Percentiles rank a stretch among this genome's conserved stretches.
Conservation (phyloP, 2,113 vertebrate genomes). For the Rhipidura dahli region DNA sequence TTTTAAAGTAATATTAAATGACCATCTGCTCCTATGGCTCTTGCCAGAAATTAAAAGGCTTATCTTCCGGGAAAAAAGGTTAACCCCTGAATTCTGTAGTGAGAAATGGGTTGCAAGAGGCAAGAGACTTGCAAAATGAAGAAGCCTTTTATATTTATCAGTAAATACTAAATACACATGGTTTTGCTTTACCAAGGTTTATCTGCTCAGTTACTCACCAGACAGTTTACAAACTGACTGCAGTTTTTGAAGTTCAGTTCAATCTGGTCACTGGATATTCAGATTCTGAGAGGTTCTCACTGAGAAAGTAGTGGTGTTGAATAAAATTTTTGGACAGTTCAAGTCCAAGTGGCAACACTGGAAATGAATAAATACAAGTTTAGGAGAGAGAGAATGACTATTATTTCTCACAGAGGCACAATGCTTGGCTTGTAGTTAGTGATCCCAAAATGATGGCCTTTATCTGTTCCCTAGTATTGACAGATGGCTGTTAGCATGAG, state of each 20-base stretch:
- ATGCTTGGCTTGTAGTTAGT: neutral
- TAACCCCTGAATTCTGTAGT: neutral
- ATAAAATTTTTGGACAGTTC: neutral
- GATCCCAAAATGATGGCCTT: neutral
- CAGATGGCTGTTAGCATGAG: neutral
- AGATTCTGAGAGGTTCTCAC: neutral
- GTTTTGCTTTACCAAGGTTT: neutral
- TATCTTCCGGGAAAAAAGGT: neutral
- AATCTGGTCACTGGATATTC: neutral
- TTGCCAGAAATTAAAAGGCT: neutral
- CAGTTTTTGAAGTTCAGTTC: neutral
- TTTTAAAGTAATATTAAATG: slow-evolving; percentile 47
- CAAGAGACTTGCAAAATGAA: slow-evolving; percentile 6
- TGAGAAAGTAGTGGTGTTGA: neutral
- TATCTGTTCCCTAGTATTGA: neutral
- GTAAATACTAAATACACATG: neutral
- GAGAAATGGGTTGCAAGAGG: neutral
- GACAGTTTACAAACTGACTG: neutral
- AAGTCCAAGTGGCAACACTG: neutral
- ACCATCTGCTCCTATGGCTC: neutral
- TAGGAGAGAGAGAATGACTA: neutral
- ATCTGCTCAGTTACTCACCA: neutral
- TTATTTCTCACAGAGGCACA: neutral
- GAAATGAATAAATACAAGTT: neutral
- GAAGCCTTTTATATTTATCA: slow-evolving; percentile 1